Evolutionary conservation across 1,140 invertebrate genomes (phyloP).

Genomic region (Adoxophyes honmai): DNA sequence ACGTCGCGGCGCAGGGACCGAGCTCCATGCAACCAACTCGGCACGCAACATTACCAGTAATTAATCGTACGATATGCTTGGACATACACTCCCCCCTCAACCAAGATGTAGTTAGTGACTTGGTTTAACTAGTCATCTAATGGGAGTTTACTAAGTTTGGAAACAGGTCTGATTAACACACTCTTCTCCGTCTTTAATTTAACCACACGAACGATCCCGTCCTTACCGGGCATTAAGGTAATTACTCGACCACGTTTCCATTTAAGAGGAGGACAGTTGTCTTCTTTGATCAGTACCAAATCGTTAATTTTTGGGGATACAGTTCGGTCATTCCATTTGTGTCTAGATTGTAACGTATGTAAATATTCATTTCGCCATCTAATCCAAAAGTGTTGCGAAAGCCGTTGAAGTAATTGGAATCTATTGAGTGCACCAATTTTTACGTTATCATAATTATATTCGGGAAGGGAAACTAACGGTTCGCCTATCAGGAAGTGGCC

Average conservation of each 20-base stretch:
- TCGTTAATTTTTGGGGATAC: slow-evolving; percentile 18
- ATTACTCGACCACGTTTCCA: slow-evolving; percentile 37
- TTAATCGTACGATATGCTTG: too few species aligned
- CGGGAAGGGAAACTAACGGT: not conserved
- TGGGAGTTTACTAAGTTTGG: slow-evolving; percentile 10
- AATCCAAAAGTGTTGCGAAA: slow-evolving; percentile 39
- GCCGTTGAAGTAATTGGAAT: slow-evolving; percentile 34
- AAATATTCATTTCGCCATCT: slow-evolving; percentile 41
- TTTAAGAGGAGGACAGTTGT: slow-evolving; percentile 26
- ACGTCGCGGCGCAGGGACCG: too few species aligned
- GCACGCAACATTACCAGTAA: too few species aligned
- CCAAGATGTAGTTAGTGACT: not conserved
- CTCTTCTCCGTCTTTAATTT: slow-evolving; percentile 22
- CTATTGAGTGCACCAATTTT: slow-evolving; percentile 25
- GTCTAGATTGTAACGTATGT: slow-evolving; percentile 23
- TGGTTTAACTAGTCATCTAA: not conserved
- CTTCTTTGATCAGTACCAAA: slow-evolving; percentile 35
- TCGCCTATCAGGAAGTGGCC: not conserved
- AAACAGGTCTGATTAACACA: slow-evolving; percentile 1
- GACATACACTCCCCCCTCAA: not conserved
- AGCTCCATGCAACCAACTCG: too few species aligned
- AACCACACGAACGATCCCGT: slow-evolving; percentile 24
- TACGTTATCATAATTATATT: not conserved
- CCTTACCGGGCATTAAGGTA: slow-evolving; percentile 31
- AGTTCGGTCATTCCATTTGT: slow-evolving; percentile 28